These are phyloP conservation scores for Tenthredo distinguenda DNA, from an alignment of 2,888 invertebrate genomes.

Conservation along the genomic window DNA sequence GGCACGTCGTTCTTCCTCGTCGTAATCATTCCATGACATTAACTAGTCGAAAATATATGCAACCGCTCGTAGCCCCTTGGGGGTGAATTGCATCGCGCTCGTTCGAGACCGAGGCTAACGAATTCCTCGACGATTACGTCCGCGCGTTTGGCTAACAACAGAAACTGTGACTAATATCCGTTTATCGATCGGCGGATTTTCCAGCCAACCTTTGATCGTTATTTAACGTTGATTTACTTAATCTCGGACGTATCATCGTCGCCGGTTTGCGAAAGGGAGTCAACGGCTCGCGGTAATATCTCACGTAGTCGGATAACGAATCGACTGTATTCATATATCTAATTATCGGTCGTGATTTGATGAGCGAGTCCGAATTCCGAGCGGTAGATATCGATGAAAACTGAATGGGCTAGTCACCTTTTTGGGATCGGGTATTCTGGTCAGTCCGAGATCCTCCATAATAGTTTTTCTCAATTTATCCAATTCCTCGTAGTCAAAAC, in stretches of 20 bases:
- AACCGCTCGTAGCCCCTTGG: not conserved
- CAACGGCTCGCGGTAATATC: no score
- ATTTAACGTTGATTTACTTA: not conserved
- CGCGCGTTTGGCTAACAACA: no score
- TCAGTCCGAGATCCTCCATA: slow-evolving; percentile 73
- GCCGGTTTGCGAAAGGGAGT: no score
- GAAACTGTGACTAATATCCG: not conserved
- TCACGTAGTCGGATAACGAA: not conserved
- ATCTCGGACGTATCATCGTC: not conserved
- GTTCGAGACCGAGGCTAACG: no score
- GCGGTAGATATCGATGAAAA: no score
- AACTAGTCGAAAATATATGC: not conserved
- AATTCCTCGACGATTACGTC: no score
- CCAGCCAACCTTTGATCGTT: not conserved
- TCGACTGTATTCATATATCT: no score
- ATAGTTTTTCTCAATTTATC: slow-evolving; percentile 74
- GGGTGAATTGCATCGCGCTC: no score
- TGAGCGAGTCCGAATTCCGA: no score
- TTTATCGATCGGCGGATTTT: not conserved
- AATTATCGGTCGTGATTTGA: not conserved
- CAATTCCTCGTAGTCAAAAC: slow-evolving; percentile 67
- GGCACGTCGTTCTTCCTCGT: not conserved
- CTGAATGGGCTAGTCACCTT: slow-evolving; percentile 65
- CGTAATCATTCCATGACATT: not conserved
- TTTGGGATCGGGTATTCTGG: slow-evolving; percentile 74